A percentile compares a stretch with the other conserved stretches of the same genome.
These are phyloP conservation scores for Crax fasciolata DNA, from an alignment of 2,797 vertebrate species.

Conservation along the genomic window DNA sequence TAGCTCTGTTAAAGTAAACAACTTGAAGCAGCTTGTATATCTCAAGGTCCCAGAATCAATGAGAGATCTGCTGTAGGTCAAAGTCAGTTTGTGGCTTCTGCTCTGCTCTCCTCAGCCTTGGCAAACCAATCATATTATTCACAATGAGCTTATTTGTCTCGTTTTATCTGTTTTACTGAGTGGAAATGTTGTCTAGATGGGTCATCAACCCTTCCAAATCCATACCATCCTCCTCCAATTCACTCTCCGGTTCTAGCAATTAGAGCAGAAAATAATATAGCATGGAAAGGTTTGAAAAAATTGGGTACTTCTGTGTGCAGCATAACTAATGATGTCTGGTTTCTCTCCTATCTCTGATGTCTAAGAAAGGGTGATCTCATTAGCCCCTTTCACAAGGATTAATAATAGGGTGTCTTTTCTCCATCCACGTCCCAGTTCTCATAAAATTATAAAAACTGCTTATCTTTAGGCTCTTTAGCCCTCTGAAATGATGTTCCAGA, in stretches of 20 bases:
- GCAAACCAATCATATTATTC: neutral
- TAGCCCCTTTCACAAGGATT: neutral
- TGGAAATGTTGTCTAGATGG: neutral
- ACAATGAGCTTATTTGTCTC: neutral
- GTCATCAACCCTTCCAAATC: neutral
- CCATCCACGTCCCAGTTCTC: neutral
- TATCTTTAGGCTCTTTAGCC: neutral
- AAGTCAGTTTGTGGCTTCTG: neutral
- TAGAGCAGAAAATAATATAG: neutral
- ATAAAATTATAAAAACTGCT: slow-evolving; percentile 19
- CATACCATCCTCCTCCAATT: neutral
- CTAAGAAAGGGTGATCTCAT: slow-evolving; percentile 30
- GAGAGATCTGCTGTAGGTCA: neutral
- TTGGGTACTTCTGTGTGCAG: neutral
- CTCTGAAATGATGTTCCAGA: neutral
- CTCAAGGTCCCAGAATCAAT: neutral
- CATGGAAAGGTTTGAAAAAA: neutral
- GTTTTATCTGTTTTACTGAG: neutral
- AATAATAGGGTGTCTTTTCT: neutral
- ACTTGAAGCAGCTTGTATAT: neutral
- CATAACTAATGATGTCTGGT: neutral
- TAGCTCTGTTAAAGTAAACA: neutral
- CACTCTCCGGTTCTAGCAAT: neutral
- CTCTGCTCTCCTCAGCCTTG: neutral
- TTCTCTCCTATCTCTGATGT: neutral